phyloP scores from a whole-genome alignment of 1,140 invertebrate species.

The Trichonephila clavata region DNA sequence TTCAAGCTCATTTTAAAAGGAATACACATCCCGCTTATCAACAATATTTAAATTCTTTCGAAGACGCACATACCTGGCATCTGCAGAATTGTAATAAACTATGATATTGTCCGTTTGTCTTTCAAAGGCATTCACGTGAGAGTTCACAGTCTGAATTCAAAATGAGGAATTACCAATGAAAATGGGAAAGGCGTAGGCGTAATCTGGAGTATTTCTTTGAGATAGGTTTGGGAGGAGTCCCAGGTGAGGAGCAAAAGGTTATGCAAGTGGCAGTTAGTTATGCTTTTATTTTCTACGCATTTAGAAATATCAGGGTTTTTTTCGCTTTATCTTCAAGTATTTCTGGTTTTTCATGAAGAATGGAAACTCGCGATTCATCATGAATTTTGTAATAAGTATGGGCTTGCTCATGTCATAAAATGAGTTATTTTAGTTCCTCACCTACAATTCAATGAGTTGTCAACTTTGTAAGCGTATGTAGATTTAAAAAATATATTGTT shows the following conservation, averaged over 20 bases:
- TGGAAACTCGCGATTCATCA: not conserved
- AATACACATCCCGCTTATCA: not conserved
- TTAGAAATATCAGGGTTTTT: not conserved
- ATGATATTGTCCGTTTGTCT: not conserved
- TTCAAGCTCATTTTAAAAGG: not conserved
- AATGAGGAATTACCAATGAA: constrained; percentile 7
- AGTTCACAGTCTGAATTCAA: not conserved
- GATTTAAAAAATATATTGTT: too few species aligned
- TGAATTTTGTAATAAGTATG: not conserved
- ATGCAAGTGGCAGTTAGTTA: constrained; percentile 10
- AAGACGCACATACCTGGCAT: not conserved
- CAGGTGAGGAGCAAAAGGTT: not conserved
- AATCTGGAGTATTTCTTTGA: constrained; percentile 11
- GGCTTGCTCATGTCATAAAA: not conserved
- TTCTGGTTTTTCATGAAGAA: not conserved
- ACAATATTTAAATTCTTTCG: not conserved
- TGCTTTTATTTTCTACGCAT: constrained; percentile 2
- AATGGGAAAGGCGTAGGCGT: not conserved
- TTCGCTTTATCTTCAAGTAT: not conserved
- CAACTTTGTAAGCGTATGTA: too few species aligned
- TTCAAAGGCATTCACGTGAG: not conserved
- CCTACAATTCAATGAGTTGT: not conserved
- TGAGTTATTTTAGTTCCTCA: too few species aligned
- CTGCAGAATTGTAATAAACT: constrained; percentile 3
- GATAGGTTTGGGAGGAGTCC: not conserved